Percentiles rank a stretch among this genome's conserved stretches.
Conservation (phyloP, 2,113 vertebrate genomes). For the Potamarius usumacintae region DNA sequence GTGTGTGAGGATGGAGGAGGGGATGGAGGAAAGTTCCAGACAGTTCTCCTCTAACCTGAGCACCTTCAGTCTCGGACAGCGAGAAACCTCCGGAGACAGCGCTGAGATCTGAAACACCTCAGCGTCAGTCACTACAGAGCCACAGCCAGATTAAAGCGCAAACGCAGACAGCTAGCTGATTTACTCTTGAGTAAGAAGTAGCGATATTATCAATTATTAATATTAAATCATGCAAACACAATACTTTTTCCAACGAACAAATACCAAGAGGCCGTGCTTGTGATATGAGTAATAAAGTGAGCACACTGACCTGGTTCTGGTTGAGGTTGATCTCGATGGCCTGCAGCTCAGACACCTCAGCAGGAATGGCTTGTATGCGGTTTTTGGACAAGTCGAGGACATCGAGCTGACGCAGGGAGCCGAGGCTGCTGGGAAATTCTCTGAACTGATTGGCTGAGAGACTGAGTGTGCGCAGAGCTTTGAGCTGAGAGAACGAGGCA, state of each 20-base stretch:
- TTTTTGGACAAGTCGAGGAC: conserved; percentile 93
- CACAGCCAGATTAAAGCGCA: background rate
- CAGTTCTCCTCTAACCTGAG: conserved; percentile 97
- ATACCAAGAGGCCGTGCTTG: too few relatives aligned
- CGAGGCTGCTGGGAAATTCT: conserved; percentile 83
- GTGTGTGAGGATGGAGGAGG: conserved; percentile 82
- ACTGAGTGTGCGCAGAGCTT: conserved; percentile 83
- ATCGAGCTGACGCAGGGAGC: conserved; percentile 84
- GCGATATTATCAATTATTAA: background rate
- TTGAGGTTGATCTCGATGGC: conserved; percentile 96
- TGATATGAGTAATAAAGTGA: background rate
- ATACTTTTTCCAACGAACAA: too few relatives aligned
- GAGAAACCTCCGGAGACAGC: conserved; percentile 82
- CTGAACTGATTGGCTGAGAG: conserved; percentile 87
- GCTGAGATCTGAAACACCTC: conserved; percentile 81
- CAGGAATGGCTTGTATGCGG: conserved; percentile 83
- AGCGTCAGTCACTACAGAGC: background rate
- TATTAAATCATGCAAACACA: too few relatives aligned
- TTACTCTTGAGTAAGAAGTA: background rate
- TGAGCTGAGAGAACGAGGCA: conserved; percentile 79
- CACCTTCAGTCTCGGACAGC: conserved; percentile 90
- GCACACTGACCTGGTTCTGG: conserved; percentile 88
- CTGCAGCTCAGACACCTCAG: conserved; percentile 84
- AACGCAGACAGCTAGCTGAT: background rate
- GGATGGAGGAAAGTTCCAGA: conserved; percentile 89